Evolutionary conservation across 2,888 invertebrate genomes (phyloP), one percentile per base, ranked within the genome.

Genomic region (Muscina levida): DNA sequence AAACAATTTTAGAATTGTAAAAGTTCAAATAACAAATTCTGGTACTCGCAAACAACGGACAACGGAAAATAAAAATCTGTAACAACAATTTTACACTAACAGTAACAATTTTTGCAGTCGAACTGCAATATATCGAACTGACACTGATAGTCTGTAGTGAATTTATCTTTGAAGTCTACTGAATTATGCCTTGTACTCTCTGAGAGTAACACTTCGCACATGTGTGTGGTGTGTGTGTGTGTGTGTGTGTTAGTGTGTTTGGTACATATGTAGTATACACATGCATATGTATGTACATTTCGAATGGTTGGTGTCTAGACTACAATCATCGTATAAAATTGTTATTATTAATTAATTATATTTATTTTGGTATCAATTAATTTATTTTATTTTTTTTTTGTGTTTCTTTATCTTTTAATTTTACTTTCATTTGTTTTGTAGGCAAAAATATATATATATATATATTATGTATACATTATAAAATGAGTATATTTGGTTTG

Each of bases 361-460:
- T 5, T 31, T 31, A 31, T 31, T 31, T 79, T 79, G 73, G 72
- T 76, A 19, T 72, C 74, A 73, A 73, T 78, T 67, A 77, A 67
- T 79, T 75, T 67, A 51, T 75, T 72, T 37, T 66, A 44, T 67
- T 68, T 72, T 74, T 51, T 66, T 73, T n/a, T 44, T 39, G 46
- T 76, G 11, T 74, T 66, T 56, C 72, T 77, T 81, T 82, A 81
- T 82, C 80, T 56, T 78, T 82, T 84, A 39, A 73, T 77, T 77
- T 77, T 73, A 62, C 80, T 83, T 80, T 83, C 84, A 84, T 87
- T 86, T 83, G 84, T 66, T 76, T 84, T 86, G 85, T 87, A 87
- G 87, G 88, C 89, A 88, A 89, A 87, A 89, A 89, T 89, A 89
- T 88, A 87, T 74, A 88, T 89, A 88, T 89, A 87, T 89, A 89